Evolutionary conservation across 2,888 invertebrate genomes (phyloP).

Genomic region (Andrena praecox): DNA sequence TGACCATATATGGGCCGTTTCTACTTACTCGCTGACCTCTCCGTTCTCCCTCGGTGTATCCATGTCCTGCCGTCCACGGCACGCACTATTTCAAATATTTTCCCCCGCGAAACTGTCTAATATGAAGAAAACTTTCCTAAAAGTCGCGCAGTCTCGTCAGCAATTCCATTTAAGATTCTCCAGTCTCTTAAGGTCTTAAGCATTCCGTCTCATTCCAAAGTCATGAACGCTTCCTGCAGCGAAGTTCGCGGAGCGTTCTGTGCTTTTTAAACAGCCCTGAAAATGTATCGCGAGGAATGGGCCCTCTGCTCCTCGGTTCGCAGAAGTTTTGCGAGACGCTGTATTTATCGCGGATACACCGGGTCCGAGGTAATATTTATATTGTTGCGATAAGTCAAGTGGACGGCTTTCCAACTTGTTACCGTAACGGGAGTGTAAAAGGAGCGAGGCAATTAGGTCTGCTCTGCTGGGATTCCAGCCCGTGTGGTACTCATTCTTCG

Average conservation of each 20-base stretch:
- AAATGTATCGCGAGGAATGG: background rate
- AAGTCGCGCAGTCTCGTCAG: background rate
- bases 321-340: background rate
- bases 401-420: constrained; percentile 33
- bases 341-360: background rate
- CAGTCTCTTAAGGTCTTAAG: too few relatives aligned
- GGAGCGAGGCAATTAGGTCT: constrained; percentile 41
- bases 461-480: constrained; percentile 37
- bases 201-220: background rate
- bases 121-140: background rate
- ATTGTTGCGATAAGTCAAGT: background rate
- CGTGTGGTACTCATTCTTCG: constrained; percentile 28
- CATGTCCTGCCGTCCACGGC: background rate
- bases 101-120: background rate
- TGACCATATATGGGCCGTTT: background rate
- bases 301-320: too few relatives aligned
- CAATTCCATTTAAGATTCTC: too few relatives aligned
- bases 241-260: background rate
- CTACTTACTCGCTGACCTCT: background rate
- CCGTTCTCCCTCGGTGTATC: background rate
- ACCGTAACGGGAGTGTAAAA: constrained; percentile 31
- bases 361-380: background rate
- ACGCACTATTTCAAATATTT: background rate
- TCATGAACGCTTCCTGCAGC: background rate
- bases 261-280: background rate